phyloP scores from a whole-genome alignment of 2,888 invertebrate genomes.

The Pachycephus smyrnensis region DNA sequence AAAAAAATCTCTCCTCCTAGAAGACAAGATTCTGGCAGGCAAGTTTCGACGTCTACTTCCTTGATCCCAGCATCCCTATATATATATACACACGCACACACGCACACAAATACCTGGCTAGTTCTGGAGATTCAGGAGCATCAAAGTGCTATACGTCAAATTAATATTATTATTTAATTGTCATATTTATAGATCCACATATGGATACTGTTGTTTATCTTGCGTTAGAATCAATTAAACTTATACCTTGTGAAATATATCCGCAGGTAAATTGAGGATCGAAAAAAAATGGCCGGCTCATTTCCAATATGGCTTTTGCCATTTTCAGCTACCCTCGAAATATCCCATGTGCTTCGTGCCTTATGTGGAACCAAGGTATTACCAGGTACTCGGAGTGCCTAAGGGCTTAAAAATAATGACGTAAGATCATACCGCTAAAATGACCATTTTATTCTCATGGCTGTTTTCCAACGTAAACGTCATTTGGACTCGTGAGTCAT shows the following conservation, averaged over 20 bases:
- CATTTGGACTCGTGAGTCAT: neutral
- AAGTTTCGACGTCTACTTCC: neutral
- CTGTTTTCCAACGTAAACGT: neutral
- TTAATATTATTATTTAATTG: neutral
- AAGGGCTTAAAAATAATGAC: neutral
- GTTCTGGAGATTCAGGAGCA: neutral
- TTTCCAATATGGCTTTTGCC: neutral
- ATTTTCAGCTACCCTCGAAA: neutral
- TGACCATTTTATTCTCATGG: neutral
- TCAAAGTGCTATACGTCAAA: neutral
- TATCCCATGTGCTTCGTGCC: neutral
- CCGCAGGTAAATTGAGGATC: neutral
- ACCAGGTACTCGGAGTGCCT: neutral
- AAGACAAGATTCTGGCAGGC: neutral
- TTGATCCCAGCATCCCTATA: neutral
- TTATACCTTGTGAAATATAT: too few relatives aligned
- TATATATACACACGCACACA: too few relatives aligned
- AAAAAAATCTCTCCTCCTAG: neutral
- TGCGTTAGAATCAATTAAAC: neutral
- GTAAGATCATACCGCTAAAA: neutral
- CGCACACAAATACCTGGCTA: neutral
- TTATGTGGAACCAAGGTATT: neutral
- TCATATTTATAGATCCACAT: neutral
- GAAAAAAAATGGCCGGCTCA: neutral
- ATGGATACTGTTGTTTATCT: neutral